Conservation (phyloP, 2,797 vertebrate genomes). For the Pseudotriccus pelzelni region DNA sequence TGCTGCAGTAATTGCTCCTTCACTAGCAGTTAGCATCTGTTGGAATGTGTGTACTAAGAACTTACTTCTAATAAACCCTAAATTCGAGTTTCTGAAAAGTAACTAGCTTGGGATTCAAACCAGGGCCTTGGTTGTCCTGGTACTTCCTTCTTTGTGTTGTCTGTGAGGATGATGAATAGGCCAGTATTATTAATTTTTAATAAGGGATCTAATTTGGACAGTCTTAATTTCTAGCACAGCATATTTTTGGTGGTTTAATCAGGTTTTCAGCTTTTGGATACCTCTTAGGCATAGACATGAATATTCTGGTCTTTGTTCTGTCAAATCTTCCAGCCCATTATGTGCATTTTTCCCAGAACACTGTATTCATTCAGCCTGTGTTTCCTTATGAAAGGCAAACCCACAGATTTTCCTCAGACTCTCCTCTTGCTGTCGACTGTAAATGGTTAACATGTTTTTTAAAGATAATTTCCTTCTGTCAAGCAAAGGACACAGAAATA, state of each 20-base stretch:
- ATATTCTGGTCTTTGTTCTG: constrained; percentile 34
- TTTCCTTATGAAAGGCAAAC: neutral
- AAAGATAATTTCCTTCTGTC: neutral
- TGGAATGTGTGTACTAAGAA: neutral
- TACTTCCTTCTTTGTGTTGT: constrained; percentile 1
- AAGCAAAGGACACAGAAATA: neutral
- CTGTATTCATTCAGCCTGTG: neutral
- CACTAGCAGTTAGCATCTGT: neutral
- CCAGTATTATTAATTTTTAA: constrained; percentile 49
- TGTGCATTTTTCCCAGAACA: neutral
- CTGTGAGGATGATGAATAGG: constrained; percentile 45
- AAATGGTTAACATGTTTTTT: neutral
- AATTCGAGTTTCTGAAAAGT: neutral
- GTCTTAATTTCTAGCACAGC: constrained; percentile 29
- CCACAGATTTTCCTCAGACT: neutral
- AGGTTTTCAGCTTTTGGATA: constrained; percentile 42
- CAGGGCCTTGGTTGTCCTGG: neutral
- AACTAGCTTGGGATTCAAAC: neutral
- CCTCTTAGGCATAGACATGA: constrained; percentile 25
- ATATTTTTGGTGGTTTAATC: constrained; percentile 54
- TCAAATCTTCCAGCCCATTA: neutral
- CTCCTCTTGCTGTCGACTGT: neutral
- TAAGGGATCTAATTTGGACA: constrained; percentile 53
- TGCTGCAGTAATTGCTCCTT: neutral
- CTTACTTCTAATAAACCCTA: neutral